phyloP scores from a whole-genome alignment of 2,113 vertebrate species.

The Chrysemys picta region DNA sequence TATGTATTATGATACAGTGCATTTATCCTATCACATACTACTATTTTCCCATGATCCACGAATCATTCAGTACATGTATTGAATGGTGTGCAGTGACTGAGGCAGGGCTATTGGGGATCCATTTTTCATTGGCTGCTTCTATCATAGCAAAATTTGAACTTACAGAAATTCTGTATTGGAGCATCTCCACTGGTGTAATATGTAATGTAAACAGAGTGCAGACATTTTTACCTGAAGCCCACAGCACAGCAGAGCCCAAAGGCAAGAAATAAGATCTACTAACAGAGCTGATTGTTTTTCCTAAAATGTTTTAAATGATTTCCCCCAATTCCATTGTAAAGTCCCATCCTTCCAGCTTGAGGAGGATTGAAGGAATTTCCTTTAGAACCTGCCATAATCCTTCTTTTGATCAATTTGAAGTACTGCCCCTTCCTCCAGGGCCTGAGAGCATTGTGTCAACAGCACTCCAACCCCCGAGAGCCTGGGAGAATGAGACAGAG shows the following conservation, averaged over 20 bases:
- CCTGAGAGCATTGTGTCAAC: not conserved
- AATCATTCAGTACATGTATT: not conserved
- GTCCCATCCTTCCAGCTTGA: not conserved
- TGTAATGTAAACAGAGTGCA: not conserved
- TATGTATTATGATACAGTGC: not conserved
- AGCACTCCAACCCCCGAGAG: not conserved
- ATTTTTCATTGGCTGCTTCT: not conserved
- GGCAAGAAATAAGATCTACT: not conserved
- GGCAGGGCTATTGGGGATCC: not conserved
- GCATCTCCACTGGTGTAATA: not conserved
- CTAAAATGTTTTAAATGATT: accelerated
- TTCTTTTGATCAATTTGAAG: accelerated
- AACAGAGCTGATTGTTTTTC: not conserved
- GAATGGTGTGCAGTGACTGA: not conserved
- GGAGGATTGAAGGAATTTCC: not conserved
- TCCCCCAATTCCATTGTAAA: not conserved
- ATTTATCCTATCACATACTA: not conserved
- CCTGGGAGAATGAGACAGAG: not conserved
- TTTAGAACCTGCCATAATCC: not conserved
- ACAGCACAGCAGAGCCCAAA: no score
- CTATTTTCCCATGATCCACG: not conserved
- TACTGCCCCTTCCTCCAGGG: accelerated
- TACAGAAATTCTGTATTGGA: accelerated
- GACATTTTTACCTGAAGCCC: not conserved
- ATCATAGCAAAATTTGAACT: accelerated